These are phyloP conservation scores for Notarius lentiginosus DNA, from an alignment of 2,113 vertebrate species.

Conservation along the genomic window DNA sequence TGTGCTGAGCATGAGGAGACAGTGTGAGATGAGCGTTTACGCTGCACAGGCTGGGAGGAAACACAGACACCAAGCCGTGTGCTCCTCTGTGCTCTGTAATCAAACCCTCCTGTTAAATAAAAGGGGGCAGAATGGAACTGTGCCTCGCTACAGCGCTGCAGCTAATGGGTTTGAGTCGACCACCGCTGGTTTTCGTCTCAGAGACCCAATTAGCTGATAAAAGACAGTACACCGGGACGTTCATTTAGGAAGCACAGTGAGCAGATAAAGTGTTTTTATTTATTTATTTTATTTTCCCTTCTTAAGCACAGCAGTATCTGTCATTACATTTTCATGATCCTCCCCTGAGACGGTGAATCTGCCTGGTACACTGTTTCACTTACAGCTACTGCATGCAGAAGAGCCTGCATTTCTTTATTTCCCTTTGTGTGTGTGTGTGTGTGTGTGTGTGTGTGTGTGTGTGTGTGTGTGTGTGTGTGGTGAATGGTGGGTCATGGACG, in stretches of 20 bases:
- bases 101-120: constrained; percentile 37
- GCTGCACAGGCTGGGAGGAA: not conserved
- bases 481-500: constrained; percentile 24
- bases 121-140: constrained; percentile 26
- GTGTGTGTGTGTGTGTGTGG: not conserved
- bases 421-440: not conserved
- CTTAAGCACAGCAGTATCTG: constrained; percentile 4
- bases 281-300: not conserved
- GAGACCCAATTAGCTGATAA: constrained; percentile 51
- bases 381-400: constrained; percentile 1
- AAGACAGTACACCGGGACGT: constrained; percentile 32
- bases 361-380: constrained; percentile 10
- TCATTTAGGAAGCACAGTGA: constrained; percentile 19
- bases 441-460: constrained; percentile 21
- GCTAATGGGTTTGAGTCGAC: constrained; percentile 48
- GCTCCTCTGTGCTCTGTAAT: constrained; percentile 23
- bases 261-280: constrained; percentile 25
- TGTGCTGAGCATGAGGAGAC: not conserved
- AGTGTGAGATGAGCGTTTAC: not conserved
- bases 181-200: constrained; percentile 45
- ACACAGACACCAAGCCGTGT: not conserved
- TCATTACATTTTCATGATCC: constrained; percentile 34
- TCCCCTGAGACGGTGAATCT: constrained; percentile 15
- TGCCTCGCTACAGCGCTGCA: constrained; percentile 33
- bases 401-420: constrained; percentile 37